Evolutionary conservation across 1,140 invertebrate genomes (phyloP).

Genomic region (Protaetia brevitarsis): DNA sequence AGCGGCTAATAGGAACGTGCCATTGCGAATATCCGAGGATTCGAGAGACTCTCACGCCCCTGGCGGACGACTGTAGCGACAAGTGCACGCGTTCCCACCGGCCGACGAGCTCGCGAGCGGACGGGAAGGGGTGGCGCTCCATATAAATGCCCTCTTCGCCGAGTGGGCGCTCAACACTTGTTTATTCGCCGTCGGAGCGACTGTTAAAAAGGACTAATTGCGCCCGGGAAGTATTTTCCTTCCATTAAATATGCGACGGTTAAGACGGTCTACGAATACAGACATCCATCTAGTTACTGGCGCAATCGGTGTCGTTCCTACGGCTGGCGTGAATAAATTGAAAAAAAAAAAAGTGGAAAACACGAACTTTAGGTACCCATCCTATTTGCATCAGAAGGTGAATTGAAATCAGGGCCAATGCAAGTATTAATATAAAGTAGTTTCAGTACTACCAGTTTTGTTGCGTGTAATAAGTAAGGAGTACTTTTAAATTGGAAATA

Average conservation of each 20-base stretch:
- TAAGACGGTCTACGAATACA: no score
- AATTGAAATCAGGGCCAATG: no score
- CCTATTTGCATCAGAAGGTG: no score
- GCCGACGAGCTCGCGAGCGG: neutral
- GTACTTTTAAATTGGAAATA: no score
- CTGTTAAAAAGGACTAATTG: conserved; percentile 29
- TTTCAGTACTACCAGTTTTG: no score
- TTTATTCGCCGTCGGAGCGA: conserved; percentile 24
- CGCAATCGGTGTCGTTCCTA: no score
- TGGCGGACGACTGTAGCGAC: conserved; percentile 37
- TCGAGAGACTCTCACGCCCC: conserved; percentile 39
- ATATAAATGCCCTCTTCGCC: neutral
- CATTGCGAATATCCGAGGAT: conserved; percentile 40
- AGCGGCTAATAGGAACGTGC: conserved; percentile 42
- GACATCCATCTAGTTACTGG: no score
- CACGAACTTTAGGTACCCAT: no score
- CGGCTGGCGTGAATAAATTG: no score
- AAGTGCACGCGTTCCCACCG: conserved; percentile 40
- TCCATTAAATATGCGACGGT: conserved; percentile 23
- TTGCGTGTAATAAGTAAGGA: no score
- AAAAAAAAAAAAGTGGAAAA: no score
- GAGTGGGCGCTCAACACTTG: neutral
- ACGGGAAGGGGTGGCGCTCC: neutral
- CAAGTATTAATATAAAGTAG: no score
- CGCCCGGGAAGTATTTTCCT: conserved; percentile 26